A percentile compares a stretch with the other conserved stretches of the same genome.
phyloP scores from a whole-genome alignment of 2,113 vertebrate genomes.

The Planiliza haematocheilus region DNA sequence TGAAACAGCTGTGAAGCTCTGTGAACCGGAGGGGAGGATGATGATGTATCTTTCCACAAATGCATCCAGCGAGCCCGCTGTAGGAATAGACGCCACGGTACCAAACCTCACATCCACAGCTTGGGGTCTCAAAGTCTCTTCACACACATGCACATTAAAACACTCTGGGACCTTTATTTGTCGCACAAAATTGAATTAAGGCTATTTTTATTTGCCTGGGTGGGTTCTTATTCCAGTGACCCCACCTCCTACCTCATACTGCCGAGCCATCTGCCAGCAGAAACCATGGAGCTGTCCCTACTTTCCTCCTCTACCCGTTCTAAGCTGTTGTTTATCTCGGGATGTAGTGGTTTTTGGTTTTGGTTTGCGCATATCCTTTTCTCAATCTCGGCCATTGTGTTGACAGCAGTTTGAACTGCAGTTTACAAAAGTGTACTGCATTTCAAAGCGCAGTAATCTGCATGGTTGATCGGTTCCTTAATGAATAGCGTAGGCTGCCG shows the following conservation, averaged over 20 bases:
- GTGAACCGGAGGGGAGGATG: conserved; percentile 1
- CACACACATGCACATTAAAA: conserved; percentile 6
- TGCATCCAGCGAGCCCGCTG: conserved; percentile 33
- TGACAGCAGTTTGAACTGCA: conserved; percentile 46
- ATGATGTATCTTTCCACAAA: conserved; percentile 40
- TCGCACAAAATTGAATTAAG: conserved; percentile 57
- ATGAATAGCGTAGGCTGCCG: conserved; percentile 53
- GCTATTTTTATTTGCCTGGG: conserved; percentile 62
- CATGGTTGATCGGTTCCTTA: conserved; percentile 42
- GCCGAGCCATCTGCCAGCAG: conserved; percentile 67
- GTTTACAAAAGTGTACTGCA: conserved; percentile 32
- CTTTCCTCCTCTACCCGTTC: not conserved
- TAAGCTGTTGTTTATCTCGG: conserved; percentile 55
- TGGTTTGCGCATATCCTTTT: conserved; percentile 43
- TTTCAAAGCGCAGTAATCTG: conserved; percentile 50
- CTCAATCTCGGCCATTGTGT: conserved; percentile 43
- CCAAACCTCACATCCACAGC: conserved; percentile 60
- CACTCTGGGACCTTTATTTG: conserved; percentile 61
- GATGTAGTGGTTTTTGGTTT: conserved; percentile 57
- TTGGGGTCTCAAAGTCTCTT: conserved; percentile 33
- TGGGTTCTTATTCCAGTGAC: conserved; percentile 58
- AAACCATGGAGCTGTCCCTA: conserved; percentile 26
- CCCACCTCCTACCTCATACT: conserved; percentile 68
- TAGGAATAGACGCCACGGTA: conserved; percentile 49
- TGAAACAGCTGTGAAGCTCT: conserved; percentile 11